Conservation (phyloP, 2,888 invertebrate genomes). For the Craniophora ligustri region DNA sequence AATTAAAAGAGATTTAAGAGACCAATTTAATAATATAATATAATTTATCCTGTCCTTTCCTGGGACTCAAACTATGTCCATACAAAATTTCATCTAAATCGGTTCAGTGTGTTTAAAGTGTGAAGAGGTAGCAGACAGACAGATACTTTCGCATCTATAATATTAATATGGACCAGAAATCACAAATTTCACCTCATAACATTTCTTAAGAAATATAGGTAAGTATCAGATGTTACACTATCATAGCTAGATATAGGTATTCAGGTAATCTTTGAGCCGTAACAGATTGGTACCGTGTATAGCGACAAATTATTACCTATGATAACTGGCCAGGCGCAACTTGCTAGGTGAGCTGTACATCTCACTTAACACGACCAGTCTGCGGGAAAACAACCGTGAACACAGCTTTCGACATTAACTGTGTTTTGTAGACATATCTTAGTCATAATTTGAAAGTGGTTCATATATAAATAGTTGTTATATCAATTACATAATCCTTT, state of each 20-base stretch:
- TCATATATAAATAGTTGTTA: no score
- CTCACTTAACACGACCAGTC: constrained; percentile 46
- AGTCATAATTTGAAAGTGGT: no score
- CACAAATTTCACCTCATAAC: constrained; percentile 2
- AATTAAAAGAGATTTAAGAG: no score
- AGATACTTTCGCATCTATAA: no score
- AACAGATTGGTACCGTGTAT: constrained; percentile 50
- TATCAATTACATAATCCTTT: background rate
- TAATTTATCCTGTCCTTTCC: no score
- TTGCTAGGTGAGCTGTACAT: constrained; percentile 25
- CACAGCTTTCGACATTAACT: constrained; percentile 40
- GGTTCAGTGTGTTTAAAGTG: no score
- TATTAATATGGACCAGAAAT: no score
- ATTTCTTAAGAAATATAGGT: constrained; percentile 26
- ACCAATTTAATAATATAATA: no score
- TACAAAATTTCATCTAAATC: no score
- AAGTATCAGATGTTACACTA: constrained; percentile 43
- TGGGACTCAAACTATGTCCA: no score
- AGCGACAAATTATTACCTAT: constrained; percentile 55
- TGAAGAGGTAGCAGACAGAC: no score
- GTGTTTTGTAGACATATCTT: constrained; percentile 3
- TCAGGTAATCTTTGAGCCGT: constrained; percentile 47
- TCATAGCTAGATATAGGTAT: constrained; percentile 41
- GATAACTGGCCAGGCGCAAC: constrained; percentile 39
- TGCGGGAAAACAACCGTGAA: constrained; percentile 31